phyloP scores from a whole-genome alignment of 2,113 vertebrate species.

The Passer domesticus region DNA sequence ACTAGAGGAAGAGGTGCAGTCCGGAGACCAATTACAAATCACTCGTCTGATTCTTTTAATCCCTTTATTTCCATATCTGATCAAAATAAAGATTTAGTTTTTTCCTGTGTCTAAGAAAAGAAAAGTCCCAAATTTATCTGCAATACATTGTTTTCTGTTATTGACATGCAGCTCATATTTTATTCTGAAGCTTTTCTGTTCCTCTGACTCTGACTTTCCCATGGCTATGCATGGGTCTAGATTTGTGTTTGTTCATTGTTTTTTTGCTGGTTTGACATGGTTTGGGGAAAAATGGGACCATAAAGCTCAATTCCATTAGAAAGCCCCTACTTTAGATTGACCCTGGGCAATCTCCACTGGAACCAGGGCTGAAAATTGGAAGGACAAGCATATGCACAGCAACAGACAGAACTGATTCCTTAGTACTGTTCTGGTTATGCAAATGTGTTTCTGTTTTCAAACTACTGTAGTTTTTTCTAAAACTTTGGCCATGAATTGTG shows the following conservation, averaged over 20 bases:
- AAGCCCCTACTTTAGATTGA: neutral
- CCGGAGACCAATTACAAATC: constrained; percentile 79
- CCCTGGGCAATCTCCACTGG: neutral
- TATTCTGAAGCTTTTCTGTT: neutral
- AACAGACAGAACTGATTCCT: neutral
- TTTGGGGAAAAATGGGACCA: neutral
- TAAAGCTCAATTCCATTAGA: neutral
- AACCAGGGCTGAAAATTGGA: neutral
- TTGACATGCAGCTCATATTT: neutral
- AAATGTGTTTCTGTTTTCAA: neutral
- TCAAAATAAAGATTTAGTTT: constrained; percentile 58
- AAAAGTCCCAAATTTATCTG: neutral
- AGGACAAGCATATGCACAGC: neutral
- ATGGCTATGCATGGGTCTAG: neutral
- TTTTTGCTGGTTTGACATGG: neutral
- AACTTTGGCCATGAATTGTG: neutral
- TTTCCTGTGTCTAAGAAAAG: neutral
- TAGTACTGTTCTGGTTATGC: neutral
- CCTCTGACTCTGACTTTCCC: neutral
- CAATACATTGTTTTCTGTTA: neutral
- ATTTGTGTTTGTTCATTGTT: neutral
- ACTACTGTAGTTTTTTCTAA: neutral
- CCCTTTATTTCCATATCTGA: constrained; percentile 73
- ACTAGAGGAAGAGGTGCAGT: constrained; percentile 48
- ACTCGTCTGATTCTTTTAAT: constrained; percentile 74